These are phyloP conservation scores for Mastomys natalensis DNA, from an alignment of 2,113 vertebrate species.

Conservation along the genomic window DNA sequence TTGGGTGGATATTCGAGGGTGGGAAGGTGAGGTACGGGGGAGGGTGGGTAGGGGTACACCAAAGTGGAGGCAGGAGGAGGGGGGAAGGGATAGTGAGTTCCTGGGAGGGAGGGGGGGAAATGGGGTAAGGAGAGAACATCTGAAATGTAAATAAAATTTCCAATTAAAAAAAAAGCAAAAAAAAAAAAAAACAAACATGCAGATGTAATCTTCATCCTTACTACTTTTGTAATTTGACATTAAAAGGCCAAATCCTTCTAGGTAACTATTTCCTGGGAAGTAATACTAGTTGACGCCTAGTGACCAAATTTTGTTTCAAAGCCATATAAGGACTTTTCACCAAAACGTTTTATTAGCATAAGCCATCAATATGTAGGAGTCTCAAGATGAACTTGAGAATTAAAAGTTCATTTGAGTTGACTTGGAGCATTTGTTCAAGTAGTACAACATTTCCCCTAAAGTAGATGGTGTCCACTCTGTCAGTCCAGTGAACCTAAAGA, in stretches of 20 bases:
- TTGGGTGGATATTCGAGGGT: too few species aligned
- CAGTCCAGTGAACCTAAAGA: neutral
- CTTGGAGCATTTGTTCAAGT: neutral
- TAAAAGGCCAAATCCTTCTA: neutral
- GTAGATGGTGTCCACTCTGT: neutral
- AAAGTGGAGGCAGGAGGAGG: too few species aligned
- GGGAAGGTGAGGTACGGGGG: too few species aligned
- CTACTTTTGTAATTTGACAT: neutral
- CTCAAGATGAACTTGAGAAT: neutral
- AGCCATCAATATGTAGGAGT: neutral
- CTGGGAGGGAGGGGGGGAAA: too few species aligned
- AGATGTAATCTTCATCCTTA: neutral
- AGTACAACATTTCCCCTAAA: neutral
- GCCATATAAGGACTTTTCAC: neutral
- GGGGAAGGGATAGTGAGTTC: too few species aligned
- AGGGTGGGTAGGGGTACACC: too few species aligned
- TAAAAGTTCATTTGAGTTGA: constrained; percentile 1
- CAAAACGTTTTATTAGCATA: neutral
- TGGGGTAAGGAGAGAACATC: too few species aligned
- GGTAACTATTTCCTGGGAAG: constrained; percentile 4
- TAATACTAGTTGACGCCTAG: neutral
- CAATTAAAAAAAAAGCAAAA: too few species aligned
- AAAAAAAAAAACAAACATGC: too few species aligned
- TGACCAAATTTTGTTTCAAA: constrained; percentile 8
- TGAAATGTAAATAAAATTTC: too few species aligned